These are phyloP conservation scores for Druon quercuslanigerum DNA, from an alignment of 1,140 invertebrate genomes.

Conservation along the genomic window DNA sequence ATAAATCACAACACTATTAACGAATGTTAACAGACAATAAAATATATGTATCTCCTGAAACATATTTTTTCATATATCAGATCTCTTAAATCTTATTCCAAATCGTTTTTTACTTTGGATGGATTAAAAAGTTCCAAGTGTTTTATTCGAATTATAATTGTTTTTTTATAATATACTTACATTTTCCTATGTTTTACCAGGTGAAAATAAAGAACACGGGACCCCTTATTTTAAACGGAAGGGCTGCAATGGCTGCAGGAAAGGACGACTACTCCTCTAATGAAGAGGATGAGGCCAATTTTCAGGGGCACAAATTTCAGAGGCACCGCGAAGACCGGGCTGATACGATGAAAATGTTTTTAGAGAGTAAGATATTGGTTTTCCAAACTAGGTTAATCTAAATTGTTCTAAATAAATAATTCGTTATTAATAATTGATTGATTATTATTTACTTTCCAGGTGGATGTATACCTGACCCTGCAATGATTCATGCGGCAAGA, in stretches of 20 bases:
- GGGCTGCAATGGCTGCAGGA: constrained; percentile 86
- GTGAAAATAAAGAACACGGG: constrained; percentile 78
- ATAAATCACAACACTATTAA: no score
- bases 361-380: constrained; percentile 79
- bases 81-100: no score
- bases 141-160: background rate
- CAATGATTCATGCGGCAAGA: constrained; percentile 95
- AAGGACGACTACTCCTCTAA: constrained; percentile 85
- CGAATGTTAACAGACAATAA: no score
- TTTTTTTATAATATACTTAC: background rate
- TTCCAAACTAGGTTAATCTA: background rate
- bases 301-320: constrained; percentile 77
- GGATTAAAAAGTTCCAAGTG: constrained; percentile 4
- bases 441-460: constrained; percentile 67
- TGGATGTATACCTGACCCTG: constrained; percentile 96
- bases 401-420: no score
- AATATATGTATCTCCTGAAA: no score
- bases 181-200: constrained; percentile 58
- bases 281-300: constrained; percentile 78
- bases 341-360: constrained; percentile 82
- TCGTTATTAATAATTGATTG: no score
- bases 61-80: no score
- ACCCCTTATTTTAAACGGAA: constrained; percentile 83
- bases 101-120: background rate
- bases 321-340: constrained; percentile 73